Conservation (phyloP, 2,888 invertebrate genomes). For the Sturmia bella region DNA sequence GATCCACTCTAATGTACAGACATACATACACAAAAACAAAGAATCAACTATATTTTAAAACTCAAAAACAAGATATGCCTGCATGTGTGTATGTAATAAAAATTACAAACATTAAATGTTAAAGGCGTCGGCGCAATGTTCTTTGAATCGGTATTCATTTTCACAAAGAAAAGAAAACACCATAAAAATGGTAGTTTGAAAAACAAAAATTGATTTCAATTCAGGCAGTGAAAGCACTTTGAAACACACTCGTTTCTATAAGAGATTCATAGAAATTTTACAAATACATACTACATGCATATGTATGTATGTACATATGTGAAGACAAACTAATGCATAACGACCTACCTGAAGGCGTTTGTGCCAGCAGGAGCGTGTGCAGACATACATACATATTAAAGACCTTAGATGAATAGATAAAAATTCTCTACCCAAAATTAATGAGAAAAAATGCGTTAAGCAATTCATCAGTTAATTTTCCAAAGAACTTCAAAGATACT, state of each 20-base stretch:
- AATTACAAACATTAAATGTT: slow-evolving; percentile 5
- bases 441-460: slow-evolving; percentile 58
- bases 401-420: slow-evolving; percentile 48
- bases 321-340: slow-evolving; percentile 17
- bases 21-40: no score
- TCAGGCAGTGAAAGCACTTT: no score
- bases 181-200: slow-evolving; percentile 14
- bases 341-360: slow-evolving; percentile 61
- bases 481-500: slow-evolving; percentile 36
- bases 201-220: no score
- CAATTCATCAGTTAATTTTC: slow-evolving; percentile 51
- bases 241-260: neutral
- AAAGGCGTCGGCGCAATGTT: slow-evolving; percentile 37
- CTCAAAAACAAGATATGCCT: neutral
- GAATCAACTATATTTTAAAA: no score
- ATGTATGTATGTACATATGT: no score
- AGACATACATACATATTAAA: slow-evolving; percentile 4
- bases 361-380: neutral
- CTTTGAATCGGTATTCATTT: slow-evolving; percentile 33
- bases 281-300: neutral
- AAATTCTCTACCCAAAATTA: slow-evolving; percentile 26
- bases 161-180: neutral
- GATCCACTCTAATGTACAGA: no score
- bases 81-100: slow-evolving; percentile 10
- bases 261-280: neutral